These are phyloP conservation scores for Antennarius striatus DNA, from an alignment of 2,113 vertebrate genomes.

Conservation along the genomic window DNA sequence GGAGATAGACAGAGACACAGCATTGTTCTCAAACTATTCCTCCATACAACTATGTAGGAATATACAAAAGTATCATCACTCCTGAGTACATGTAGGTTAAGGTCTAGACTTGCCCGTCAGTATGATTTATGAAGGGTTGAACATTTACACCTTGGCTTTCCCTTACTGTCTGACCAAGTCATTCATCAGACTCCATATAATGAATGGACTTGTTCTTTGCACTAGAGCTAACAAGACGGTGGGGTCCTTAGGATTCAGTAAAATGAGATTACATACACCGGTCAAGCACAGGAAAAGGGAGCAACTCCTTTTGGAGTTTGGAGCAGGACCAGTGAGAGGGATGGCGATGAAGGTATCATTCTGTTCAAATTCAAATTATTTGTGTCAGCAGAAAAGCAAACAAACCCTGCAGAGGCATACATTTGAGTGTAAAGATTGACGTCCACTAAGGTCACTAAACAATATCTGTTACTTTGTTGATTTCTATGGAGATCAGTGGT, in stretches of 20 bases:
- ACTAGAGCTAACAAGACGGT: slow-evolving; percentile 81
- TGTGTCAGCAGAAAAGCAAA: background rate
- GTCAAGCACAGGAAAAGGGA: slow-evolving; percentile 77
- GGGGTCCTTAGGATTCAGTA: slow-evolving; percentile 80
- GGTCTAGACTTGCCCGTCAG: slow-evolving; percentile 80
- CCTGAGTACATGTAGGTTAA: slow-evolving; percentile 83
- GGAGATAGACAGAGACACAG: slow-evolving; percentile 34
- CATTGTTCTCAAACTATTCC: slow-evolving; percentile 61
- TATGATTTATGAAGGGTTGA: slow-evolving; percentile 85
- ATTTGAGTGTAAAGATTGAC: slow-evolving; percentile 20
- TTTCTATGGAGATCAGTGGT: slow-evolving; percentile 27
- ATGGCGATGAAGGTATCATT: slow-evolving; percentile 31
- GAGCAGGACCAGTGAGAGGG: slow-evolving; percentile 32
- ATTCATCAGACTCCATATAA: slow-evolving; percentile 83
- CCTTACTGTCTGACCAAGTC: slow-evolving; percentile 82
- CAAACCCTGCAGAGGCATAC: background rate
- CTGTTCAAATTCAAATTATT: slow-evolving; percentile 25
- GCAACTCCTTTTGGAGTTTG: slow-evolving; percentile 67
- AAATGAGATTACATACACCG: slow-evolving; percentile 81
- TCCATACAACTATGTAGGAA: slow-evolving; percentile 65
- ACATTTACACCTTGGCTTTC: slow-evolving; percentile 85
- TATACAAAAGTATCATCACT: slow-evolving; percentile 80
- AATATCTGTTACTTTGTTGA: slow-evolving; percentile 20
- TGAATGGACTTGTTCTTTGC: slow-evolving; percentile 83
- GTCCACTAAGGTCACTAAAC: slow-evolving; percentile 13